Conservation (phyloP, 2,888 invertebrate species). For the Azorinus chamasolen region DNA sequence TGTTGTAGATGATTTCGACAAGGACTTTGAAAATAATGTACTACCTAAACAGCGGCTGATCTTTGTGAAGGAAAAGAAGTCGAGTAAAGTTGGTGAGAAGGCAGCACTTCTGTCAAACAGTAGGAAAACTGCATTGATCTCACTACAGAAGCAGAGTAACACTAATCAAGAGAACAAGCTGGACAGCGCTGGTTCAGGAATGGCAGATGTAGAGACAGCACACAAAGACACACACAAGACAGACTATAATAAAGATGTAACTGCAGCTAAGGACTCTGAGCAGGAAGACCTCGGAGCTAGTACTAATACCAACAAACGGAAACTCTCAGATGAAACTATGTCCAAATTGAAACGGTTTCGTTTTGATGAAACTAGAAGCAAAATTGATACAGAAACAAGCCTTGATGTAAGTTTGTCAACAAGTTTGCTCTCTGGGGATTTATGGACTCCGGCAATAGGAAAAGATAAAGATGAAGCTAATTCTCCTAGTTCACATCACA, state of each 20-base stretch:
- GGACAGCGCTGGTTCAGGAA: background rate
- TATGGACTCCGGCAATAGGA: constrained; percentile 41
- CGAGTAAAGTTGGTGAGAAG: constrained; percentile 33
- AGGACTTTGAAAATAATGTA: background rate
- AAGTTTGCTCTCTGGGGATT: constrained; percentile 60
- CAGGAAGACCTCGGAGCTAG: background rate
- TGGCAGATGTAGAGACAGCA: background rate
- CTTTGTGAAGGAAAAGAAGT: constrained; percentile 57
- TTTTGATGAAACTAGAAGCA: constrained; percentile 57
- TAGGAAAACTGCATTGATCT: constrained; percentile 2
- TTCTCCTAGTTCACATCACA: too few species aligned
- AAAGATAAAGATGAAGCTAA: background rate
- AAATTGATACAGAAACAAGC: constrained; percentile 7
- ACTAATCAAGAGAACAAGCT: background rate
- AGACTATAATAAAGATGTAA: too few species aligned
- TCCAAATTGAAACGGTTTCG: constrained; percentile 67
- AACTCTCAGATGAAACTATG: constrained; percentile 54
- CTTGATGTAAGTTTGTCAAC: constrained; percentile 44
- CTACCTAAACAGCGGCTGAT: constrained; percentile 38
- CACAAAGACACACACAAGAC: background rate
- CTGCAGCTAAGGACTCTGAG: too few species aligned
- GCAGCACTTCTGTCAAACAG: background rate
- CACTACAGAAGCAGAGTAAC: background rate
- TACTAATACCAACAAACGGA: background rate
- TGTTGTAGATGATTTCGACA: background rate